phyloP scores from a whole-genome alignment of 2,113 vertebrate genomes.

The Orientallactaga bullata region DNA sequence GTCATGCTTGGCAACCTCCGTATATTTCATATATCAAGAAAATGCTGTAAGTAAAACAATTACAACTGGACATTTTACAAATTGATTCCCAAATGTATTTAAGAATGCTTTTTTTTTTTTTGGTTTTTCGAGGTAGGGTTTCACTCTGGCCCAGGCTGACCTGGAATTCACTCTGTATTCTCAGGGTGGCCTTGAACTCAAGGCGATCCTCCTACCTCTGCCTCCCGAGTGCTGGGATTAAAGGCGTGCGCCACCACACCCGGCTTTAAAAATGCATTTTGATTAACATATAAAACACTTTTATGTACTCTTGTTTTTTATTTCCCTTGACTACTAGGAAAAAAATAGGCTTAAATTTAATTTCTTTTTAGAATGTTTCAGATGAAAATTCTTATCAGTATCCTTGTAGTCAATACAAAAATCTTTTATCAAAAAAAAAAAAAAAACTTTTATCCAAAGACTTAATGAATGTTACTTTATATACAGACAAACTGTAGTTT shows the following conservation, averaged over 20 bases:
- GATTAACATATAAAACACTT: background rate
- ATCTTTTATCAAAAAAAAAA: background rate
- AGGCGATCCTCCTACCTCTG: no score
- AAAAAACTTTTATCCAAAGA: background rate
- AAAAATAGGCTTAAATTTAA: slow-evolving; percentile 2
- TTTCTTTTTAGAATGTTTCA: background rate
- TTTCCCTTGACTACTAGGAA: background rate
- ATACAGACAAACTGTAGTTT: background rate
- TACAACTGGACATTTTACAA: background rate
- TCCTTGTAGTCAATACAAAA: background rate
- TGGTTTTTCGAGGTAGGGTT: no score
- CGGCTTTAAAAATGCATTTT: background rate
- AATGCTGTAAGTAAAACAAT: background rate
- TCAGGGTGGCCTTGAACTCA: no score
- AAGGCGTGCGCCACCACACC: no score
- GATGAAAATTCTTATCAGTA: slow-evolving; percentile 14
- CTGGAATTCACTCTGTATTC: no score
- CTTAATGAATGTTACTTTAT: slow-evolving; percentile 9
- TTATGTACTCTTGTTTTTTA: background rate
- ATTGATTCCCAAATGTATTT: background rate
- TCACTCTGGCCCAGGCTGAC: no score
- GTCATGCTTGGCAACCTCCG: background rate
- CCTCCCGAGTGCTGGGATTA: no score
- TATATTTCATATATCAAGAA: background rate
- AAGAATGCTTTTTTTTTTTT: no score